A percentile compares a stretch with the other conserved stretches of the same genome.
Conservation (phyloP, 2,113 vertebrate genomes). For the Phalacrocorax pelagicus region DNA sequence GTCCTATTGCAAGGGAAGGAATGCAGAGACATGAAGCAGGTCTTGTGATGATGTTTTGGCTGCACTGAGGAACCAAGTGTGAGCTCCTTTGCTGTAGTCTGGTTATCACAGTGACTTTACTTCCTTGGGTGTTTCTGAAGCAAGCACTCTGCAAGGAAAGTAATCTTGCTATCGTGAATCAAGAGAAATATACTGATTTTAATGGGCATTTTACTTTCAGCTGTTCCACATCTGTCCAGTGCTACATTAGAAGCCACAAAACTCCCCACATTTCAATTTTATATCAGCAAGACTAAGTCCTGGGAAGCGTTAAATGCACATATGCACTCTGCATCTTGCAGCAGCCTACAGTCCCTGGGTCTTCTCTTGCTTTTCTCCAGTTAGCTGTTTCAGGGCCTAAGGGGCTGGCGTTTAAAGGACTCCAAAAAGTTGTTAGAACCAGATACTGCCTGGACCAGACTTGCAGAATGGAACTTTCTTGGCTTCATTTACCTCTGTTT, state of each 20-base stretch:
- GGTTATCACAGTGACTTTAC: not conserved
- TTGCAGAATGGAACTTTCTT: not conserved
- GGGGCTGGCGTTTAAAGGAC: not conserved
- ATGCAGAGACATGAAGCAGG: not conserved
- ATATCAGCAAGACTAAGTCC: not conserved
- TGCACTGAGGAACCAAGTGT: not conserved
- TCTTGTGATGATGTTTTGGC: not conserved
- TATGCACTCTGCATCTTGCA: not conserved
- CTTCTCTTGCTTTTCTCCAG: not conserved
- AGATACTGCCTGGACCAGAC: not conserved
- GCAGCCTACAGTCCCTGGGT: not conserved
- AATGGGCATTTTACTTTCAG: slow-evolving; percentile 22
- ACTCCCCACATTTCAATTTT: not conserved
- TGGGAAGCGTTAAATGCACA: not conserved
- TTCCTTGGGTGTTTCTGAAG: not conserved
- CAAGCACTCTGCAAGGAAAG: not conserved
- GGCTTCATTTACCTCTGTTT: not conserved
- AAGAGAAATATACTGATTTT: not conserved
- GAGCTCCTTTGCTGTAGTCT: not conserved
- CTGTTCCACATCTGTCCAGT: not conserved
- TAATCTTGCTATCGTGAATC: not conserved
- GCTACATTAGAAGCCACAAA: slow-evolving; percentile 3
- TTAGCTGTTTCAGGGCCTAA: not conserved
- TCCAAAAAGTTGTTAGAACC: not conserved
- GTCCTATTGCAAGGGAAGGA: not conserved